Evolutionary conservation across 2,113 vertebrate species (phyloP), one percentile per base, ranked within the genome.

Genomic region (Crotophaga sulcirostris): DNA sequence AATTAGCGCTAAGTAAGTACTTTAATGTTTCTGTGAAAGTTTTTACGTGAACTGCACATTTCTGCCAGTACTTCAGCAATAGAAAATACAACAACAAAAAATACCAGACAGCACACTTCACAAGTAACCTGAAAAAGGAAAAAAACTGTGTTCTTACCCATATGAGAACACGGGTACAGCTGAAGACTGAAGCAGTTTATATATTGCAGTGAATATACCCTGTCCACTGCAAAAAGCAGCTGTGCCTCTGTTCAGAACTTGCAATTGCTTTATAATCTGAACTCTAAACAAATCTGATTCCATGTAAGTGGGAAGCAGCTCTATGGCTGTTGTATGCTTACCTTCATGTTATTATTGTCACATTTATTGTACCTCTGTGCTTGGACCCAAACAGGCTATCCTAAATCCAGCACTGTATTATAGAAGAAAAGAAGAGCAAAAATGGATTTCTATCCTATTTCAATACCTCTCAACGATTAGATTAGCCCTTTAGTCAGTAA

Each of bases 401-500:
- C 51, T 82, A 84, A 87, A 87, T 49, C 44, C 52, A 73, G 69
- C 42, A 49, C 21, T 64, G 20, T 44, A 59, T 51, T 74, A 78
- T 63, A 55, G 63, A 87, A 76, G 28, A 69, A 54, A 66, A 40
- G 8, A 87, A 51, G 24, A 76, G 29, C 34, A 42, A 85, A 86
- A 89, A 59, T 26, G 13, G 13, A 10, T 69, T 94, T 84, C 49
- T 84, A 49, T 42, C 17, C 38, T 51, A 44, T 44, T 83, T 80
- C 55, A 74, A 58, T 62, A 87, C 58, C 8, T 76, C 70, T 70
- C 68, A 70, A 6, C 55, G 85, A 90, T 40, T 80, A 90, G 77
- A 69, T 74, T 93, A 96, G 87, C 75, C 93, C 85, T 93, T 94
- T 79, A 83, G 54, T 40, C 40, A 44, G 49, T 89, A 56, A 78